phyloP scores from a whole-genome alignment of 2,113 vertebrate species.

The Petromus typicus region DNA sequence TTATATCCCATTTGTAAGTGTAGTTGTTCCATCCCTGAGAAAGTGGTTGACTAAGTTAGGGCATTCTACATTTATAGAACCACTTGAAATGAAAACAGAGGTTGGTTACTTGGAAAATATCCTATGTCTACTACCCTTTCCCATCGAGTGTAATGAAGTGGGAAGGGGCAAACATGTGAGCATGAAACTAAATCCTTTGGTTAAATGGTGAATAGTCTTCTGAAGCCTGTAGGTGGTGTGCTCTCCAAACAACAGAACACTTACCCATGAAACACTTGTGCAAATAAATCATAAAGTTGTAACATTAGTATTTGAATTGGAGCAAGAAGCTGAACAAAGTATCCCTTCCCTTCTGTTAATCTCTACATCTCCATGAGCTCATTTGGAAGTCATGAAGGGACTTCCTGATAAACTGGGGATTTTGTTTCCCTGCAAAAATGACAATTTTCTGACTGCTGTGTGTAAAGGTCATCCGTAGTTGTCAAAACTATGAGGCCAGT shows the following conservation, averaged over 20 bases:
- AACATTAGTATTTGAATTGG: neutral
- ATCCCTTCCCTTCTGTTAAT: neutral
- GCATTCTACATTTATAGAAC: neutral
- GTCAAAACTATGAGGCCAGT: neutral
- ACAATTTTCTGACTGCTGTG: neutral
- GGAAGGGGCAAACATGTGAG: constrained; percentile 16
- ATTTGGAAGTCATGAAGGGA: neutral
- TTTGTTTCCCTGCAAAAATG: constrained; percentile 31
- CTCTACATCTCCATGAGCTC: neutral
- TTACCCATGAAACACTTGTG: constrained; percentile 45
- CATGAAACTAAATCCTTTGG: constrained; percentile 54
- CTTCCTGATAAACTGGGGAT: neutral
- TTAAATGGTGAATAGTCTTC: constrained; percentile 57
- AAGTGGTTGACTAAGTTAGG: neutral
- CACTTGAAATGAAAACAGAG: neutral
- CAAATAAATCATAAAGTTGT: constrained; percentile 61
- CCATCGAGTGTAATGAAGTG: constrained; percentile 5
- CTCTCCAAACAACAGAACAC: neutral
- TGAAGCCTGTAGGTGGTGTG: neutral
- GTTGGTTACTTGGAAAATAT: constrained; percentile 21
- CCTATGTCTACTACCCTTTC: neutral
- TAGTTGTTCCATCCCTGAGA: neutral
- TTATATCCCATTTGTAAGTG: neutral
- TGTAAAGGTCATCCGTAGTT: neutral
- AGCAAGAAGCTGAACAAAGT: neutral